Evolutionary conservation across 2,797 vertebrate species (phyloP).

Genomic region (Enteromius afrohamiltoni): DNA sequence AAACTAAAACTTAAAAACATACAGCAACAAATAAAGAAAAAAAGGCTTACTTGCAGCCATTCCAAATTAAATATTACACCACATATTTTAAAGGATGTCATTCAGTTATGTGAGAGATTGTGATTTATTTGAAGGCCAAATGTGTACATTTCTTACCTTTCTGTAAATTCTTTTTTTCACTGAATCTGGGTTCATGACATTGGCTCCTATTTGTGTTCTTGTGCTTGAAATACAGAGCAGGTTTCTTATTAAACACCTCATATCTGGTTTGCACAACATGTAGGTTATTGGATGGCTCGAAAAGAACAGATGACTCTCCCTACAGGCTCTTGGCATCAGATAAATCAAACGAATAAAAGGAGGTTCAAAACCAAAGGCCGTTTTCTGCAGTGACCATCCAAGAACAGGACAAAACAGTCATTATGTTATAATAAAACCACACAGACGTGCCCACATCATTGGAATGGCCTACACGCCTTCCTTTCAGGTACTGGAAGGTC

Average conservation of each 20-base stretch:
- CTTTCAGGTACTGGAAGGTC: conserved; percentile 18
- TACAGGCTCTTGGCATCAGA: conserved; percentile 42
- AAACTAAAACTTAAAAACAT: background rate
- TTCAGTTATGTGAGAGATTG: background rate
- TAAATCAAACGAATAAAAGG: conserved; percentile 31
- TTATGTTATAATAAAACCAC: conserved; percentile 16
- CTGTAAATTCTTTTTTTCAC: background rate
- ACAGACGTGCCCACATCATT: background rate
- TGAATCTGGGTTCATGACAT: conserved; percentile 30
- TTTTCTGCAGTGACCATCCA: background rate
- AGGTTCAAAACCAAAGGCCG: conserved; percentile 2
- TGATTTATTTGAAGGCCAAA: conserved; percentile 43
- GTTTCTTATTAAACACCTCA: conserved; percentile 23
- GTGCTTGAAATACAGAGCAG: conserved; percentile 24
- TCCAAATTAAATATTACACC: background rate
- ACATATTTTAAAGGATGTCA: background rate
- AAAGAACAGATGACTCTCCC: conserved; percentile 48
- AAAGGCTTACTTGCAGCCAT: background rate
- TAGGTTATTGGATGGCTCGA: conserved; percentile 42
- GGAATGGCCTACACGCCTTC: background rate
- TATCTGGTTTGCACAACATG: conserved; percentile 42
- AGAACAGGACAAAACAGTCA: conserved; percentile 15
- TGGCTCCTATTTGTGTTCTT: conserved; percentile 28
- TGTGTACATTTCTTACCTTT: conserved; percentile 11
- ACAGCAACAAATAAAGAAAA: background rate